Percentiles rank a stretch among this genome's conserved stretches.
Conservation (phyloP, 2,113 vertebrate genomes). For the Grantiella picta region DNA sequence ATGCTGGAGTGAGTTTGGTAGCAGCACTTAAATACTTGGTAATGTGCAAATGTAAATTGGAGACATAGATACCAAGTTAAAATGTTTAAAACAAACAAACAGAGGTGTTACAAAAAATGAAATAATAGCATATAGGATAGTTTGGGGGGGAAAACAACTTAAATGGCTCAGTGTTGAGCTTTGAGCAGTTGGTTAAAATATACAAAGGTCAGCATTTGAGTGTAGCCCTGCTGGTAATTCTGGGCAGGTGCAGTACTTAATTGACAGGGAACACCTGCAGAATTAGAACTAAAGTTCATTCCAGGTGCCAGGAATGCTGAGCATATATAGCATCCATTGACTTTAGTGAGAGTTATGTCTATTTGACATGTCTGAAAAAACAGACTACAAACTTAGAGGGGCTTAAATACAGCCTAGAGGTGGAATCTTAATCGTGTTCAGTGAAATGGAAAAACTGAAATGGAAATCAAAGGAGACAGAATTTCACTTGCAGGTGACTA, state of each 20-base stretch:
- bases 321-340: background rate
- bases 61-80: background rate
- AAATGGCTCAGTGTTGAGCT: background rate
- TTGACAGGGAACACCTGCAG: background rate
- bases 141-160: fast-evolving
- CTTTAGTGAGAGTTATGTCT: background rate
- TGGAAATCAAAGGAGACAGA: background rate
- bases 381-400: background rate
- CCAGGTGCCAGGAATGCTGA: background rate
- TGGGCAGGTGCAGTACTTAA: background rate
- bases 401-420: background rate
- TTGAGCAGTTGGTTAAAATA: background rate
- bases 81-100: background rate
- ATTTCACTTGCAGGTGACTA: background rate
- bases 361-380: background rate
- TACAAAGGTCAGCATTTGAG: background rate
- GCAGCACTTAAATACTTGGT: background rate
- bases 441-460: background rate
- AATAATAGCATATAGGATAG: background rate
- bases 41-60: background rate
- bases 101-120: background rate
- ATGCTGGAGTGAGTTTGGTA: background rate
- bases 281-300: background rate
- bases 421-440: background rate
- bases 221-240: background rate